Conservation (phyloP, 2,797 vertebrate species). For the Champsocephalus gunnari region DNA sequence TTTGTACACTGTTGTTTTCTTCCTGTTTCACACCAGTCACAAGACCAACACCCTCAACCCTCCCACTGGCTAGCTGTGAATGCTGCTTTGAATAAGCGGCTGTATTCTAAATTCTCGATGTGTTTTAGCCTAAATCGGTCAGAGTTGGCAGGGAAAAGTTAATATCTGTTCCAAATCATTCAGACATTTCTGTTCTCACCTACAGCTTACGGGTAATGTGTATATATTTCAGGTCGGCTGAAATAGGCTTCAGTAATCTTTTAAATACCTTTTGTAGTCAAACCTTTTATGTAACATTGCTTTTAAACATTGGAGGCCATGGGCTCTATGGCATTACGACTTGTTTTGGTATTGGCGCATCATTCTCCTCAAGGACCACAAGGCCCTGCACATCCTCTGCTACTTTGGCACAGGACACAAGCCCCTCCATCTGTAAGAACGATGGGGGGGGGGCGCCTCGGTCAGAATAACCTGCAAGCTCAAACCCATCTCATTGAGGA, state of each 20-base stretch:
- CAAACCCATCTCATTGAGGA: constrained; percentile 39
- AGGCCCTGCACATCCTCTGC: constrained; percentile 32
- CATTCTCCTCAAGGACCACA: constrained; percentile 17
- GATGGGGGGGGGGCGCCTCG: constrained; percentile 19
- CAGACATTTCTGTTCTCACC: too few relatives aligned
- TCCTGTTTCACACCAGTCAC: too few relatives aligned
- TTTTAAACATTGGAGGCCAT: constrained; percentile 1
- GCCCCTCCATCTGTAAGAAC: constrained; percentile 49
- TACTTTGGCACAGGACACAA: constrained; percentile 28
- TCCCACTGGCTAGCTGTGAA: too few relatives aligned
- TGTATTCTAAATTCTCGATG: too few relatives aligned
- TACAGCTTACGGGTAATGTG: too few relatives aligned
- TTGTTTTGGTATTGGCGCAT: constrained; percentile 2
- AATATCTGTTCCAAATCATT: too few relatives aligned
- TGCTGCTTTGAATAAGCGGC: too few relatives aligned
- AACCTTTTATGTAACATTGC: constrained; percentile 10
- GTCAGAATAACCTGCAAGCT: constrained; percentile 39
- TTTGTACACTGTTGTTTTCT: too few relatives aligned
- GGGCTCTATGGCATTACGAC: constrained; percentile 18
- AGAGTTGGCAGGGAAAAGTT: too few relatives aligned
- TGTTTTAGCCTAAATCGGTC: too few relatives aligned
- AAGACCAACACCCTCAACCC: too few relatives aligned
- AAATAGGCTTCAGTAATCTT: background rate
- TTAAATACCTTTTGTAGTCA: constrained; percentile 3
- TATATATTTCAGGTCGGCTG: too few relatives aligned